Evolutionary conservation across 2,113 vertebrate species (phyloP).

Genomic region (Pollimyrus isidori): DNA sequence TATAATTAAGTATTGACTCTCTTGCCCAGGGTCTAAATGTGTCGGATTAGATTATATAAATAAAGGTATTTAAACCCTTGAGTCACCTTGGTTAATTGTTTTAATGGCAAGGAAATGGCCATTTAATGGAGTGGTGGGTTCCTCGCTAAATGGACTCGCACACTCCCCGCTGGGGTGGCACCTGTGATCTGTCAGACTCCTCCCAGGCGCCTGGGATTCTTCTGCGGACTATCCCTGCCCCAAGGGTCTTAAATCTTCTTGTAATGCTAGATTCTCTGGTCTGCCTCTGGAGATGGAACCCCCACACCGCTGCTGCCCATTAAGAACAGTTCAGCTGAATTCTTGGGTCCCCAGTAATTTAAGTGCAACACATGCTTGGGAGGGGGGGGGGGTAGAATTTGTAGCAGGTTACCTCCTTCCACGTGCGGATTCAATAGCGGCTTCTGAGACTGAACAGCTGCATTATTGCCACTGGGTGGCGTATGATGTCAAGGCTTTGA

Average conservation of each 20-base stretch:
- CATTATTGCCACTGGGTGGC: background rate
- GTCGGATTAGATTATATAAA: background rate
- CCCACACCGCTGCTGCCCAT: background rate
- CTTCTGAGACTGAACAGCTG: background rate
- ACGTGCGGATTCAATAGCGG: background rate
- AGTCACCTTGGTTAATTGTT: background rate
- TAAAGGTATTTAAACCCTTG: slow-evolving; percentile 3
- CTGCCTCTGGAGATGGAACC: background rate
- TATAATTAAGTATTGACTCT: background rate
- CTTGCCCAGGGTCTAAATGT: background rate
- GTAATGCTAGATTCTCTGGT: background rate
- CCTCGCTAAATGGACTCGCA: background rate
- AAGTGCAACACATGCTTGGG: background rate
- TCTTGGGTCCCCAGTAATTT: too few species aligned
- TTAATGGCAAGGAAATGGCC: background rate
- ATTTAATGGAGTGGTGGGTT: background rate
- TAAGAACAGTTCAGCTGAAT: background rate
- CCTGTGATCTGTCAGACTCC: background rate
- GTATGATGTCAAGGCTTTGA: background rate
- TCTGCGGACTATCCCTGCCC: background rate
- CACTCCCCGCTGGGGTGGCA: background rate
- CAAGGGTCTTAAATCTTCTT: background rate
- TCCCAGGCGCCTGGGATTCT: background rate
- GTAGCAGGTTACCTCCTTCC: background rate
- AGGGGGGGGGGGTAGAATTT: background rate